Evolutionary conservation across 2,888 invertebrate species (phyloP), one percentile per base, ranked within the genome.

Genomic region (Eueremaeus valkanovi): DNA sequence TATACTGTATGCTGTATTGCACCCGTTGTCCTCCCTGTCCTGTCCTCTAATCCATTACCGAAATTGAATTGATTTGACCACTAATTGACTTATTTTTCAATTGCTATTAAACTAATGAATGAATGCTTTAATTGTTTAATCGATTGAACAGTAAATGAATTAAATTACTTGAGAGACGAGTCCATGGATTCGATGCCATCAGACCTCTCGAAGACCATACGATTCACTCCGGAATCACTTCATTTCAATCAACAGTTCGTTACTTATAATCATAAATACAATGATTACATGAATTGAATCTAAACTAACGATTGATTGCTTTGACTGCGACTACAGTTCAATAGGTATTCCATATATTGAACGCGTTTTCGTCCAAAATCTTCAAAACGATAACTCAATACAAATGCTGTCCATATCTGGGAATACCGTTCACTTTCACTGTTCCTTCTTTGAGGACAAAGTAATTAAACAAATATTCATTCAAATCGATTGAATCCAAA

Each of bases 401-500:
- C 92, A 93, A 84, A 89, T 97, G 83, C 90, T 92, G 83, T 95
- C 95, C 79, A 93, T 97, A 83, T 93, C 95, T 79, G 95, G 95
- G 81, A 93, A 90, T 84, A 93, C 94, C 81, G 90, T 92, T 45
- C 92, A 95, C 86, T 97, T 97, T 87, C 95, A 97, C 85, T 95
- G 95, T 82, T 95, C 96, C 79, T 96, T 97, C 87, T 96, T 96
- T 85, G 91, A 94, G 82, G 90, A 94, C 82, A 95, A 95, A 89
- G 95, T 95, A 84, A n/a, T 89, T 97, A n/a, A 45, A 11, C 36
- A 58, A 18, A 27, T 49, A 3, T 16, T 21, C 6, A n/a, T 16
- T 29, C 3, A 9, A 16, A 21, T 33, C 36, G 9, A 21, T 8
- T 61, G 29, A 13, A 3, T 8, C n/a, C n/a, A n/a, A n/a, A n/a